A percentile compares a stretch with the other conserved stretches of the same genome.
phyloP scores from a whole-genome alignment of 2,888 invertebrate genomes.

The Hoplodrina blanda region DNA sequence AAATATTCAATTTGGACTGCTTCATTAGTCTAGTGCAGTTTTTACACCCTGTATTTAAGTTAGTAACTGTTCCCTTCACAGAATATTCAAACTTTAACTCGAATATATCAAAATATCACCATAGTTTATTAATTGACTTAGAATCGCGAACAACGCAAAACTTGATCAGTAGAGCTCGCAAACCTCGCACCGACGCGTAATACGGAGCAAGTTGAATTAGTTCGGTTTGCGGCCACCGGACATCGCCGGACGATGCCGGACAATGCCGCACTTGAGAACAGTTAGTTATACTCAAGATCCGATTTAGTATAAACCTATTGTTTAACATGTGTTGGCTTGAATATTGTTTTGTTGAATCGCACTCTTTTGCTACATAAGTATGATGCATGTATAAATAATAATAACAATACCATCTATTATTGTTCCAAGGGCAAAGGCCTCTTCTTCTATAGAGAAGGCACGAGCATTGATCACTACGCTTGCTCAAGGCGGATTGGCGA shows the following conservation, averaged over 20 bases:
- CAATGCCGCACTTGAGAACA: slow-evolving; percentile 18
- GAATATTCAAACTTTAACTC: slow-evolving; percentile 21
- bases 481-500: too few relatives aligned
- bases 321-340: neutral
- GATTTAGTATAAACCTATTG: slow-evolving; percentile 1
- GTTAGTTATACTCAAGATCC: slow-evolving; percentile 26
- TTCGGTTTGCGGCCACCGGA: slow-evolving; percentile 38
- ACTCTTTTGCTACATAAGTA: too few relatives aligned
- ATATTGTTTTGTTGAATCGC: neutral
- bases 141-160: slow-evolving; percentile 45
- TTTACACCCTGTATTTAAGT: too few relatives aligned
- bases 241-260: slow-evolving; percentile 23
- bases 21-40: too few relatives aligned
- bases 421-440: too few relatives aligned
- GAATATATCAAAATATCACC: slow-evolving; percentile 46
- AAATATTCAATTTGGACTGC: too few relatives aligned
- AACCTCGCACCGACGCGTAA: slow-evolving; percentile 40
- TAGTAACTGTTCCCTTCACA: neutral
- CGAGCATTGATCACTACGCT: too few relatives aligned
- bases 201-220: slow-evolving; percentile 51
- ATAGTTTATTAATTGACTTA: slow-evolving; percentile 48
- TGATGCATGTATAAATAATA: too few relatives aligned
- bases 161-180: slow-evolving; percentile 39
- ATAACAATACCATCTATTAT: too few relatives aligned
- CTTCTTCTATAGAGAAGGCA: too few relatives aligned